Percentiles rank a stretch among this genome's conserved stretches.
Conservation (phyloP, 2,888 invertebrate genomes). For the Bombyx huttoni region DNA sequence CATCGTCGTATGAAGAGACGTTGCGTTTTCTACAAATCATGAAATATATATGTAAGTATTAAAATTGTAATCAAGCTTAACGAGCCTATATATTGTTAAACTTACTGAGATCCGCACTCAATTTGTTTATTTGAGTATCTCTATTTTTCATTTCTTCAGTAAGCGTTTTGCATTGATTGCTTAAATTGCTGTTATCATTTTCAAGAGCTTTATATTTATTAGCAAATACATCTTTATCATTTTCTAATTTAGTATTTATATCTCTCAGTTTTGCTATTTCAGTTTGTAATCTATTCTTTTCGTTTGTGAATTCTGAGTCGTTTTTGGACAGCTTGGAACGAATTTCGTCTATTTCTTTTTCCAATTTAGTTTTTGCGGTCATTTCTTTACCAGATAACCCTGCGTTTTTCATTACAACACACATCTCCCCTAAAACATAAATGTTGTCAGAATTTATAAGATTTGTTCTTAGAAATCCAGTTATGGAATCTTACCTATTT, state of each 20-base stretch:
- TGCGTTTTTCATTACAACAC: slow-evolving; percentile 73
- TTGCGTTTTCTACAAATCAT: slow-evolving; percentile 58
- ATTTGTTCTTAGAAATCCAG: too few relatives aligned
- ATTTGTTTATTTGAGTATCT: slow-evolving; percentile 71
- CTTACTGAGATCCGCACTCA: slow-evolving; percentile 75
- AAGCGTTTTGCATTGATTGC: slow-evolving; percentile 63
- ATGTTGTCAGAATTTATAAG: not conserved
- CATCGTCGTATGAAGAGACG: slow-evolving; percentile 67
- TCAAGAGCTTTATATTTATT: slow-evolving; percentile 44
- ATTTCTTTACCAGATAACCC: slow-evolving; percentile 66
- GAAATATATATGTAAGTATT: not conserved
- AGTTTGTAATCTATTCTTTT: slow-evolving; percentile 61
- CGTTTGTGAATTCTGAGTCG: slow-evolving; percentile 65
- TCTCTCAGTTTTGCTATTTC: slow-evolving; percentile 69
- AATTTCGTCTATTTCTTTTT: slow-evolving; percentile 68
- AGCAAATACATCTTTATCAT: slow-evolving; percentile 47
- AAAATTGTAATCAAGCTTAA: not conserved
- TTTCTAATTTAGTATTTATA: slow-evolving; percentile 53
- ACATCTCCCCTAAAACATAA: slow-evolving; percentile 64
- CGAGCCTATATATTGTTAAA: slow-evolving; percentile 6
- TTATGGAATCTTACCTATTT: slow-evolving; percentile 74
- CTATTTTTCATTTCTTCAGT: slow-evolving; percentile 77
- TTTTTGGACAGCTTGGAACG: slow-evolving; percentile 61
- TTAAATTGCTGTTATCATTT: slow-evolving; percentile 47
- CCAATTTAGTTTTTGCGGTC: slow-evolving; percentile 52